Percentiles rank a stretch among this genome's conserved stretches.
Evolutionary conservation across 1,140 invertebrate genomes (phyloP).

Genomic region (Drosophila bifasciata): DNA sequence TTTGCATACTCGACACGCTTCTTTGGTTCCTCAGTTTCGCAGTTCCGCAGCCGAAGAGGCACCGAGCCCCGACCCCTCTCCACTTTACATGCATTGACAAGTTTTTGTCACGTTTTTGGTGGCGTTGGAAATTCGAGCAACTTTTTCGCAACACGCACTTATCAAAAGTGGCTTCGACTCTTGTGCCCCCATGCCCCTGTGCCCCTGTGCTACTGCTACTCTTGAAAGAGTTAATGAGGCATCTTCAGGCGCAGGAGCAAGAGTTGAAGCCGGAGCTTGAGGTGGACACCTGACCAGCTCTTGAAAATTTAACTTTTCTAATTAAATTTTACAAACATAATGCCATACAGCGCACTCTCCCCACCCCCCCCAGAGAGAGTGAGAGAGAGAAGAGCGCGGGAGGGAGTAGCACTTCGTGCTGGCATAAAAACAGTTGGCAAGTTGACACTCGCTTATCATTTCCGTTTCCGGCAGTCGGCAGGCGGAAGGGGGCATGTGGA

Average conservation of each 20-base stretch:
- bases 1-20: constrained; percentile 76
- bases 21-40: constrained; percentile 30
- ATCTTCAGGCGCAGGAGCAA: constrained; percentile 29
- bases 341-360: constrained; percentile 11
- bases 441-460: constrained; percentile 74
- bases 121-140: constrained; percentile 67
- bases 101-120: constrained; percentile 75
- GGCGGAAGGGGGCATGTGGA: constrained; percentile 7
- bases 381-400: constrained; percentile 5
- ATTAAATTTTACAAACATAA: constrained; percentile 63
- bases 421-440: constrained; percentile 59
- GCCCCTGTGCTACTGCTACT: constrained; percentile 13
- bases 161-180: constrained; percentile 77
- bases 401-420: background rate
- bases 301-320: constrained; percentile 58
- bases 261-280: background rate
- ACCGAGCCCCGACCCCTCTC: background rate
- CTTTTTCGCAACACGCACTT: constrained; percentile 72
- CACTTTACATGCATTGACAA: constrained; percentile 49
- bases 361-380: background rate
- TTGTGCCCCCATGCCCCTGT: constrained; percentile 19
- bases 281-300: constrained; percentile 59
- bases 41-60: constrained; percentile 6
- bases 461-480: constrained; percentile 64
- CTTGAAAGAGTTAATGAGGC: constrained; percentile 65